Conservation (phyloP, 1,140 invertebrate species). For the Scaptomyza hsui region DNA sequence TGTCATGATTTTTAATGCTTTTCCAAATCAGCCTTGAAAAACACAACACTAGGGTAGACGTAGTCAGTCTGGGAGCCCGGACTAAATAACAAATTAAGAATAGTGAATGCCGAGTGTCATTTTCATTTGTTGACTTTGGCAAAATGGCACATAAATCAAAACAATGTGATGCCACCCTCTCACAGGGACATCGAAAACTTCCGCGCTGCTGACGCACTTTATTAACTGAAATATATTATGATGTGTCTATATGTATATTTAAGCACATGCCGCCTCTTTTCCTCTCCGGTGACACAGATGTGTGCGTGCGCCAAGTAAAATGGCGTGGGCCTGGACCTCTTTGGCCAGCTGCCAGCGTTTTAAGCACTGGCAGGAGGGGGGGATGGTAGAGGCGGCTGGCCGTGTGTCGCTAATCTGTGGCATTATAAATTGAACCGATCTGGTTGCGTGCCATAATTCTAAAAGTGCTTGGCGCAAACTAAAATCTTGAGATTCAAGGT, state of each 20-base stretch:
- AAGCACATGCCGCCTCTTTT: conserved; percentile 20
- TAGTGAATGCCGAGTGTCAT: conserved; percentile 54
- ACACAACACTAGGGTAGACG: no score
- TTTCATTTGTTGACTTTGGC: conserved; percentile 79
- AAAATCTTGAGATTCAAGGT: conserved; percentile 22
- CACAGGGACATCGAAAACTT: conserved; percentile 27
- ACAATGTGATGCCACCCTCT: conserved; percentile 20
- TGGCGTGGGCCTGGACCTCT: conserved; percentile 41
- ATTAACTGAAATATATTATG: not conserved
- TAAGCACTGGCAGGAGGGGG: not conserved
- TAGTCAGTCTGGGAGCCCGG: no score
- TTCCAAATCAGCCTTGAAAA: conserved; percentile 29
- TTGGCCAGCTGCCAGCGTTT: conserved; percentile 36
- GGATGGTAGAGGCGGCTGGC: not conserved
- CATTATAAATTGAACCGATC: conserved; percentile 46
- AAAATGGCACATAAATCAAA: conserved; percentile 78
- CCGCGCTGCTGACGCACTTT: conserved; percentile 53
- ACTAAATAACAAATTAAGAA: conserved; percentile 14
- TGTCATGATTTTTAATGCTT: conserved; percentile 32
- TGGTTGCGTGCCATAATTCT: conserved; percentile 40
- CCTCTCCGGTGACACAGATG: conserved; percentile 24
- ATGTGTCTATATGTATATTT: conserved; percentile 6
- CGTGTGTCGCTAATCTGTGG: conserved; percentile 36
- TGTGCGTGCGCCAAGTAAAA: conserved; percentile 38
- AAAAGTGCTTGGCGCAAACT: conserved; percentile 13